Percentiles rank a stretch among this genome's conserved stretches.
Conservation (phyloP, 2,797 vertebrate genomes). For the Gallinago nigripennis region DNA sequence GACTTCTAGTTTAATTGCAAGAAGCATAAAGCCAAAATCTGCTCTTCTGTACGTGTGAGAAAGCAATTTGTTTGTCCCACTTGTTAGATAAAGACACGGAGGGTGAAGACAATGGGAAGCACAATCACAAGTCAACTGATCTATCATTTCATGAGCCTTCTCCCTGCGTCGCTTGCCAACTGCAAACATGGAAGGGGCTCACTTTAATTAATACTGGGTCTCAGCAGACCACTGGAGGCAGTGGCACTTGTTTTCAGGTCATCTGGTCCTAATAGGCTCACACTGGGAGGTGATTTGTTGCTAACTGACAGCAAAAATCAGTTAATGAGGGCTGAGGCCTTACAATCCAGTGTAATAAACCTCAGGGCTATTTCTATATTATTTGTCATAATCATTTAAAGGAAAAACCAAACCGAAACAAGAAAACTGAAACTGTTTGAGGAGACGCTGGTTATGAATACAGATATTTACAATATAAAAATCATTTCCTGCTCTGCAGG, state of each 20-base stretch:
- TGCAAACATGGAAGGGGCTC: conserved; percentile 53
- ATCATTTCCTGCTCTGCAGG: neutral
- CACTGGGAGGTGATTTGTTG: conserved; percentile 88
- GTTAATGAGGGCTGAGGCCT: conserved; percentile 70
- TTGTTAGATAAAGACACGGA: neutral
- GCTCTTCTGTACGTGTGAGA: rapidly evolving
- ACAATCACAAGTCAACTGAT: neutral
- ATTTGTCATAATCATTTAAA: conserved; percentile 36
- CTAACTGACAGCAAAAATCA: conserved; percentile 76
- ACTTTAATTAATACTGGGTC: conserved; percentile 72
- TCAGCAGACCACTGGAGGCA: conserved; percentile 69
- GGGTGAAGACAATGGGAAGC: neutral
- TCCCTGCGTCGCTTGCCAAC: neutral
- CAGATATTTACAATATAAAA: neutral
- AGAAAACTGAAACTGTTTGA: neutral
- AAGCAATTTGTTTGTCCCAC: neutral
- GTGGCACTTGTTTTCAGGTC: conserved; percentile 84
- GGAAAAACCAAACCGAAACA: neutral
- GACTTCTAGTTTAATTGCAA: neutral
- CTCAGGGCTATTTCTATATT: conserved; percentile 27
- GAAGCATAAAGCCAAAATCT: neutral
- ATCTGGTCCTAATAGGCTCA: conserved; percentile 83
- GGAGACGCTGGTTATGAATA: conserved; percentile 25
- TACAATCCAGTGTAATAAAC: conserved; percentile 32
- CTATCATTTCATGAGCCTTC: neutral